phyloP scores from a whole-genome alignment of 2,888 invertebrate genomes.

The Euclidia mi region DNA sequence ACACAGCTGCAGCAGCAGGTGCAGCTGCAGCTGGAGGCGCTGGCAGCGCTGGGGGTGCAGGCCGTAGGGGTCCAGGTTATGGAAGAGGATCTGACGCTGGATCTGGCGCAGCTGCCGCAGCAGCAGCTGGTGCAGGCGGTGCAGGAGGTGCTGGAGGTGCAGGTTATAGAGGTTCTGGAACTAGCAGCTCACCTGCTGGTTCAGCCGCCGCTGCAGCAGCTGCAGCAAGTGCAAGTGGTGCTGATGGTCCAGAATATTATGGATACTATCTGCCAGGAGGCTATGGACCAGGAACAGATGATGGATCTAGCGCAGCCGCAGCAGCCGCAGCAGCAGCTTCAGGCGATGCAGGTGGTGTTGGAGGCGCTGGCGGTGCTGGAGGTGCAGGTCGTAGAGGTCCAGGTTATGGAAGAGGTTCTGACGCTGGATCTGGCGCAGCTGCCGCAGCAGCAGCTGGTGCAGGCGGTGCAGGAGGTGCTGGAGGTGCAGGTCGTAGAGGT shows the following conservation, averaged over 20 bases:
- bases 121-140: not conserved
- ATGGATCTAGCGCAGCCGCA: not conserved
- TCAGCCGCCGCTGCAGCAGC: conserved; percentile 9
- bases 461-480: not conserved
- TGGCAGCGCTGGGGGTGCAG: no score
- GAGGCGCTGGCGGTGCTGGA: conserved; percentile 10
- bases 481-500: no score
- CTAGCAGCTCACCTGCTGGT: conserved; percentile 5
- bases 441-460: not conserved
- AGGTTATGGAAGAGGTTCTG: not conserved
- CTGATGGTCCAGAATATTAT: conserved; percentile 1
- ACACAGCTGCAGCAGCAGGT: conserved; percentile 13
- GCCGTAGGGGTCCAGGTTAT: conserved; percentile 1
- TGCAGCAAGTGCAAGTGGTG: conserved; percentile 1
- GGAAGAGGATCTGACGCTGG: conserved; percentile 7
- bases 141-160: conserved; percentile 2
- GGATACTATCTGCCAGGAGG: no score
- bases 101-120: conserved; percentile 11
- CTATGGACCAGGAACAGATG: conserved; percentile 2
- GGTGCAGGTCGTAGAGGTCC: not conserved
- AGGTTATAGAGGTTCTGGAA: not conserved
- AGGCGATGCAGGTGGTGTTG: no score
- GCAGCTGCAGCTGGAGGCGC: conserved; percentile 11
- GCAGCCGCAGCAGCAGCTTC: conserved; percentile 13
- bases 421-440: not conserved